These are phyloP conservation scores for Heteromormyrus szaboi DNA, from an alignment of 2,797 vertebrate genomes.

Conservation along the genomic window DNA sequence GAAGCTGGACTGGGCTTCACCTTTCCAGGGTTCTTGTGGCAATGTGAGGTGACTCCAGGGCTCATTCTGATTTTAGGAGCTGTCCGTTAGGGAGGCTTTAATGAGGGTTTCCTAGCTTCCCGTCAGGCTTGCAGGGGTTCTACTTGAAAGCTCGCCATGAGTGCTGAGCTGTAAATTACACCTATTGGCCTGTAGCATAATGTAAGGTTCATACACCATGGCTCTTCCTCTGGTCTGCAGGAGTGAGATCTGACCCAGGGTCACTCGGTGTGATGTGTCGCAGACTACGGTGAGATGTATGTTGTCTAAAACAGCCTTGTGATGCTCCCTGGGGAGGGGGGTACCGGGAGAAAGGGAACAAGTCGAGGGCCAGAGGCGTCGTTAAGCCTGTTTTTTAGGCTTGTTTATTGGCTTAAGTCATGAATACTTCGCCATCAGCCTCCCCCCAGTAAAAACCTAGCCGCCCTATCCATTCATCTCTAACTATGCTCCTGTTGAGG, in stretches of 20 bases:
- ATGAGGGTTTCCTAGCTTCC: not conserved
- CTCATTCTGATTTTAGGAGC: not conserved
- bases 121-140: not conserved
- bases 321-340: not conserved
- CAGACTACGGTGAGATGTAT: not conserved
- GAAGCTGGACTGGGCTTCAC: not conserved
- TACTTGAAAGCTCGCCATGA: not conserved
- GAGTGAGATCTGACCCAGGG: not conserved
- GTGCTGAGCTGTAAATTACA: not conserved
- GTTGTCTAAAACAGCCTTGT: not conserved
- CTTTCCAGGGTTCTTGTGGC: not conserved
- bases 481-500: not conserved
- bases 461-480: not conserved
- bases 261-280: not conserved
- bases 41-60: not conserved
- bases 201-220: not conserved
- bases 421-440: not conserved
- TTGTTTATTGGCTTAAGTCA: not conserved
- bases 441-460: not conserved
- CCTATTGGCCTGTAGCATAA: not conserved
- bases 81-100: not conserved
- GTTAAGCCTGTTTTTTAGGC: not conserved
- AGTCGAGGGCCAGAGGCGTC: not conserved
- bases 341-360: not conserved
- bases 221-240: not conserved